Conservation (phyloP, 2,888 invertebrate species). For the Allolobophora icterica region DNA sequence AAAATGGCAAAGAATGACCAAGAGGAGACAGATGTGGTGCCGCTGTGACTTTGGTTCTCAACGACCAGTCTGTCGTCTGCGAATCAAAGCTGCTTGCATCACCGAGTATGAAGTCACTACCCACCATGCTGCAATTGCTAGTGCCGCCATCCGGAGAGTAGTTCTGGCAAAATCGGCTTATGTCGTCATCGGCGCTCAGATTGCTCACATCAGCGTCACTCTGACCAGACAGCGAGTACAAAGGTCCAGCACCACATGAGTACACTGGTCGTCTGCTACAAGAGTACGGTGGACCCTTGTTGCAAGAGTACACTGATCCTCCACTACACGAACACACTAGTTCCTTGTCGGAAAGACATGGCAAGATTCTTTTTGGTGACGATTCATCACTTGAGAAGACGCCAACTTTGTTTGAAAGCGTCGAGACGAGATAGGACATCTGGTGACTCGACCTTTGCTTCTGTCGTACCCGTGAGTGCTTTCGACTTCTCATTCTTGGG, state of each 20-base stretch:
- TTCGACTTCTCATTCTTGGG: constrained; percentile 14
- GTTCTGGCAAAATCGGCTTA: constrained; percentile 26
- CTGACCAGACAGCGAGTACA: constrained; percentile 21
- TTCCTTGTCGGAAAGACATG: constrained; percentile 11
- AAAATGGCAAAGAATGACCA: not conserved
- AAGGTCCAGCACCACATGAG: not conserved
- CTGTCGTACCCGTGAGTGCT: not conserved
- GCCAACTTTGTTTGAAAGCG: constrained; percentile 18
- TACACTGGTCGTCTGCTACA: not conserved
- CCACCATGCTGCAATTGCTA: not conserved
- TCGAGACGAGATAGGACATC: not conserved
- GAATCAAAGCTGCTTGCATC: constrained; percentile 7
- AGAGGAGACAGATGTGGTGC: not conserved
- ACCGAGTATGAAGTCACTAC: constrained; percentile 18
- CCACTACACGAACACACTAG: not conserved
- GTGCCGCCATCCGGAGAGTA: constrained; percentile 20
- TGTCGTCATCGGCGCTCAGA: constrained; percentile 4
- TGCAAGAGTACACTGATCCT: not conserved
- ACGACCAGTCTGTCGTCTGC: constrained; percentile 5
- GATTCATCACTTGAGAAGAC: constrained; percentile 21
- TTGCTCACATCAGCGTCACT: constrained; percentile 24
- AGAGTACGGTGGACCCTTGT: not conserved
- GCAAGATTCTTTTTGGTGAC: constrained; percentile 25
- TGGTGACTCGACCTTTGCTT: not conserved
- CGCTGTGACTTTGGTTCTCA: not conserved